phyloP scores from a whole-genome alignment of 35 echinoderm and acorn worm species.

The Ophiothrix spiculata region DNA sequence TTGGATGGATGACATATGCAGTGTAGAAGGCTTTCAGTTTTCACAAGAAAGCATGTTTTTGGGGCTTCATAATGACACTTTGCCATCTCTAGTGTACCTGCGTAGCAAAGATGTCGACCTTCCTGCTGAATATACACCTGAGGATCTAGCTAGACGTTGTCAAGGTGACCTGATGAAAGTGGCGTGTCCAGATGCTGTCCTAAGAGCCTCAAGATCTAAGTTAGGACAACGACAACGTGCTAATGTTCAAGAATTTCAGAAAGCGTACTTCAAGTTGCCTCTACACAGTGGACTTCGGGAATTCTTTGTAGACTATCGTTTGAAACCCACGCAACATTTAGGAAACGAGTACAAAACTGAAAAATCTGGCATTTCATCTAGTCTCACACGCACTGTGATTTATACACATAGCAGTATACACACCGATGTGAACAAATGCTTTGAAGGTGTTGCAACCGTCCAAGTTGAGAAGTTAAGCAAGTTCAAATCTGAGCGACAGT shows the following conservation, averaged over 20 bases:
- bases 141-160: constrained; percentile 10
- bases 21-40: constrained; percentile 22
- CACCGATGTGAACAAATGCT: neutral
- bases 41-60: constrained; percentile 29
- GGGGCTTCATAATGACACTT: constrained; percentile 36
- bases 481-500: constrained; percentile 38
- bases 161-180: constrained; percentile 27
- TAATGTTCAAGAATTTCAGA: constrained; percentile 16
- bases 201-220: constrained; percentile 25
- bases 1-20: constrained; percentile 34
- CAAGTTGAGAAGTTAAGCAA: constrained; percentile 32
- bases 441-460: neutral
- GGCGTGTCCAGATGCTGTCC: constrained; percentile 23
- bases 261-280: constrained; percentile 19
- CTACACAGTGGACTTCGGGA: constrained; percentile 22
- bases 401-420: constrained; percentile 39
- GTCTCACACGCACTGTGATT: constrained; percentile 18
- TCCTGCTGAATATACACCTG: neutral
- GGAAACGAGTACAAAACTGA: neutral
- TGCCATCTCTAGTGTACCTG: constrained; percentile 25
- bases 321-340: neutral
- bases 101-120: constrained; percentile 7
- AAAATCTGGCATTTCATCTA: neutral
- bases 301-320: constrained; percentile 8
- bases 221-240: neutral